Evolutionary conservation across 2,797 vertebrate genomes (phyloP).

Genomic region (Chiroxiphia lanceolata): DNA sequence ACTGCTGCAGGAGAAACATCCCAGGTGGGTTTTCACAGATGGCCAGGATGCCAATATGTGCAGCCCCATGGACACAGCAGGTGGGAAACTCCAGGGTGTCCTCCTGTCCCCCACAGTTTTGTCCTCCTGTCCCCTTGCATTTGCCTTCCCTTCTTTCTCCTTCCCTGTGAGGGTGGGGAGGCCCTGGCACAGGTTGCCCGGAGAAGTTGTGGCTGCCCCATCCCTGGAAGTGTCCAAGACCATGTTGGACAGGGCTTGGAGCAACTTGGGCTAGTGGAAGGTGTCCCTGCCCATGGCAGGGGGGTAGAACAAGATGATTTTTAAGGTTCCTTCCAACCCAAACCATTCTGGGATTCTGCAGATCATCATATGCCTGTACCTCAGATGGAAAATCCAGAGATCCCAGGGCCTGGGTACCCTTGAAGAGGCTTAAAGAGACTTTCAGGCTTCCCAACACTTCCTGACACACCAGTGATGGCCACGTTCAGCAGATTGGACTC

Average conservation of each 20-base stretch:
- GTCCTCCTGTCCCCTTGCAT: neutral
- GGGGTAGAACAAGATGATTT: neutral
- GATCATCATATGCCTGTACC: neutral
- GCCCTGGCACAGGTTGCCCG: neutral
- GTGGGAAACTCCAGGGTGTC: neutral
- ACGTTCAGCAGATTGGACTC: accelerated
- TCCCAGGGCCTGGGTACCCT: neutral
- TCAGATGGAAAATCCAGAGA: neutral
- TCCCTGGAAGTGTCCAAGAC: neutral
- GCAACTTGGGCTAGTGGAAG: accelerated
- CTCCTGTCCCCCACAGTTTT: neutral
- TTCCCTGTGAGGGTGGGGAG: accelerated
- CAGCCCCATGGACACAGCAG: neutral
- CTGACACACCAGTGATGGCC: neutral
- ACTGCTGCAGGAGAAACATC: neutral
- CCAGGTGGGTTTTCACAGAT: neutral
- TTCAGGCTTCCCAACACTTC: neutral
- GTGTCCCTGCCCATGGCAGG: neutral
- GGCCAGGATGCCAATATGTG: accelerated
- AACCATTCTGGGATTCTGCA: neutral
- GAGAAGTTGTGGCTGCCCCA: neutral
- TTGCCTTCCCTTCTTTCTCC: neutral
- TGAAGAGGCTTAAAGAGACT: neutral
- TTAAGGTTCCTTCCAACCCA: neutral
- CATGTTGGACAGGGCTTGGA: accelerated